Base-by-base conservation (phyloP, 2,113 vertebrate species). In the Hemibagrus wyckioides region DNA sequence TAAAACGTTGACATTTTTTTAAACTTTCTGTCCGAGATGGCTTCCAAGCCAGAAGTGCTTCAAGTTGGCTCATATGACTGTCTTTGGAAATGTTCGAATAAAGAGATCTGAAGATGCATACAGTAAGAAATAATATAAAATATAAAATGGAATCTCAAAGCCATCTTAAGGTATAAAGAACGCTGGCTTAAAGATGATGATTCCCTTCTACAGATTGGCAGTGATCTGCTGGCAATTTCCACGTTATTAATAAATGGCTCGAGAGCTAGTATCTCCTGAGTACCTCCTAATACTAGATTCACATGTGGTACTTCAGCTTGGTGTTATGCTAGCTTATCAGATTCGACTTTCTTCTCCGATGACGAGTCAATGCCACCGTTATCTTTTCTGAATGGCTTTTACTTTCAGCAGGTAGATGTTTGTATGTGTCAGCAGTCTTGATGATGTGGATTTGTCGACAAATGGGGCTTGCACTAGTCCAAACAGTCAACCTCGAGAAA, bases 191-290 rank as follows among this genome's bases (percentile, higher is more conserved):
- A 84, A 14, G 5, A 39, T 15, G 28, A 33, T 48, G 69, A 76
- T 82, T 85, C 48, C 30, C 56, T 36, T 75, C 63, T 54, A 23
- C 56, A 82, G 54, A 67, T 21, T 80, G 88, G 85, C 85, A 86
- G 88, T 86, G 71, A 50, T 67, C 14, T 48, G 80, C 80, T 86
- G 82, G 88, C 36, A n/a, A 76, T 76, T 50, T n/a, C 13, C 5
- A 17, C 50, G 33, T 88, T 30, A 28, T 67, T 67, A 39, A n/a
- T 41, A 54, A 56, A 25, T 33, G 23, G 2, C 28, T 56, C 21
- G 28, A 36, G 80, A 79, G 39, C 63, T 44, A 73, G 44, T 41
- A 86, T 59, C 84, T 86, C 87, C 84, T 88, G 84, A 88, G 84
- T 54, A 71, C 50, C 39, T 50, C 15, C 21, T 48, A 50, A 86